These are phyloP conservation scores for Enteromius afrohamiltoni DNA, from an alignment of 2,797 vertebrate genomes.

Conservation along the genomic window DNA sequence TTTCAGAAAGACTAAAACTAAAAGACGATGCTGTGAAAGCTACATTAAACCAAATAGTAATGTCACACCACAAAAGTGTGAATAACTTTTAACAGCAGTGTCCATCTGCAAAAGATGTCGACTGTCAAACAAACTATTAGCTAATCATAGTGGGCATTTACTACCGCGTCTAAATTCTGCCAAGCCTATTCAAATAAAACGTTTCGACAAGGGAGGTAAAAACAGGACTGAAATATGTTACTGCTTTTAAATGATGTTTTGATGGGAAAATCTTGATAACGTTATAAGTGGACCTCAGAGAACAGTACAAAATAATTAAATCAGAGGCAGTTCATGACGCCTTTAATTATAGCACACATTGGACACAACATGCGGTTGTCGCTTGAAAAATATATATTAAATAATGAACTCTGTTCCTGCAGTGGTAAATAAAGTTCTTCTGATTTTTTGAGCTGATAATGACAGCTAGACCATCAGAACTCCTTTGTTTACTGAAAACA, in stretches of 20 bases:
- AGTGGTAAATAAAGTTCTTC: neutral
- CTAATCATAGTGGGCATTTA: no score
- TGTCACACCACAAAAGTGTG: no score
- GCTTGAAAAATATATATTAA: neutral
- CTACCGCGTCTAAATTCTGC: no score
- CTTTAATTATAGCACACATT: no score
- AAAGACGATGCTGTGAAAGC: no score
- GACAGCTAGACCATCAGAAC: neutral
- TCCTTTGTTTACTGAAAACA: slow-evolving; percentile 7
- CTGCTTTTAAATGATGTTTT: no score
- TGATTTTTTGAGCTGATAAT: slow-evolving; percentile 2
- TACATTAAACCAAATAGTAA: no score
- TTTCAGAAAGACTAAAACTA: no score
- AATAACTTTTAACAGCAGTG: neutral
- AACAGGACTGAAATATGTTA: neutral
- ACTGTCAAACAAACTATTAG: neutral
- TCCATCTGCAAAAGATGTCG: neutral
- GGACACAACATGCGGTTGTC: neutral
- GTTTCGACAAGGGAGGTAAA: neutral
- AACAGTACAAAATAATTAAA: no score
- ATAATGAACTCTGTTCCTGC: neutral
- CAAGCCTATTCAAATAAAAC: neutral
- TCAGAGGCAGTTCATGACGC: no score
- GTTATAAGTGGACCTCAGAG: no score
- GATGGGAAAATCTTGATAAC: no score